These are phyloP conservation scores for Mesoligia furuncula DNA, from an alignment of 2,888 invertebrate genomes.

Conservation along the genomic window DNA sequence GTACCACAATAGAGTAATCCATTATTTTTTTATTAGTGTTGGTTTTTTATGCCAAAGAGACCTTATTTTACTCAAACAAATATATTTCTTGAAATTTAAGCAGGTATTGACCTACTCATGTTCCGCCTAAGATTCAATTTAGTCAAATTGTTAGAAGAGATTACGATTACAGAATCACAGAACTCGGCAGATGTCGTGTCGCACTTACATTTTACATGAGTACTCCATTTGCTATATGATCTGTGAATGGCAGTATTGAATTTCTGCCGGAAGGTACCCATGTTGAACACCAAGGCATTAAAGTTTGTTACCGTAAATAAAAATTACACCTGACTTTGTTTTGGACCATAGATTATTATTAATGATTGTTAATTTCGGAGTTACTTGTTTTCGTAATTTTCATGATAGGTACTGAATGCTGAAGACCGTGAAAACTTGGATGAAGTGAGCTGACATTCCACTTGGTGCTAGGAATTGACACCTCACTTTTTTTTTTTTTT, in stretches of 20 bases:
- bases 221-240: constrained; percentile 34
- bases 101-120: not conserved
- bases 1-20: no score
- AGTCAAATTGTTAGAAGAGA: not conserved
- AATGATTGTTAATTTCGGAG: not conserved
- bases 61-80: no score
- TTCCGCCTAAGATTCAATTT: not conserved
- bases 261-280: not conserved
- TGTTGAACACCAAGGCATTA: constrained; percentile 14
- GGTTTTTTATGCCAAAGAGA: no score
- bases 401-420: not conserved
- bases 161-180: no score
- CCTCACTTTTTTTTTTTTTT: no score
- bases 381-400: not conserved
- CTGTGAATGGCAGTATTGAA: not conserved
- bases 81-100: not conserved
- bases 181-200: not conserved
- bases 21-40: no score
- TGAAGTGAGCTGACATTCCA: no score
- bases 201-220: not conserved
- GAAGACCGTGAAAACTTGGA: not conserved
- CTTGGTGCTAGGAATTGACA: no score
- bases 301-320: constrained; percentile 27
- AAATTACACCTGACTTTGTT: constrained; percentile 17
- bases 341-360: not conserved